Evolutionary conservation across 1,140 invertebrate species (phyloP).

Genomic region (Eumeta japonica): DNA sequence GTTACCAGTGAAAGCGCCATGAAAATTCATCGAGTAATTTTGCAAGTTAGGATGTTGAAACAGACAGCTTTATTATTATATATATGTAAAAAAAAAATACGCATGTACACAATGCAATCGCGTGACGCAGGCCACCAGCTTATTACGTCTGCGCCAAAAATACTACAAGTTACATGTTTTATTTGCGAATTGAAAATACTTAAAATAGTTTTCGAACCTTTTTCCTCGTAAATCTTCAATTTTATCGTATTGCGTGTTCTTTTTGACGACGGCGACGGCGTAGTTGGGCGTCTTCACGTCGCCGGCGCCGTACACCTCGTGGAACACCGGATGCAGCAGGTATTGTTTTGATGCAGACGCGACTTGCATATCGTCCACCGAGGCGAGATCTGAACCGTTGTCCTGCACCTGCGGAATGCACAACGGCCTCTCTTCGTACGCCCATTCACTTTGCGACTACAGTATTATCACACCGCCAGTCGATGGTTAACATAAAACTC

Average conservation of each 20-base stretch:
- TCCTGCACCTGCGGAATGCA: slow-evolving; percentile 35
- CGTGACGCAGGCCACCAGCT: no score
- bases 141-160: no score
- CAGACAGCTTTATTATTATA: no score
- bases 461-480: neutral
- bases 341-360: slow-evolving; percentile 31
- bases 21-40: no score
- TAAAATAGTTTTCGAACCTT: no score
- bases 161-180: no score
- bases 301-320: slow-evolving; percentile 37
- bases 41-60: no score
- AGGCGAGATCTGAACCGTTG: slow-evolving; percentile 39
- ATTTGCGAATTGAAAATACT: no score
- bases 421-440: neutral
- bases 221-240: slow-evolving; percentile 41
- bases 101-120: no score
- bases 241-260: slow-evolving; percentile 26
- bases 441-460: neutral
- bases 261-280: slow-evolving; percentile 46
- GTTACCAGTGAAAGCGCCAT: no score
- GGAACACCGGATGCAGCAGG: slow-evolving; percentile 44
- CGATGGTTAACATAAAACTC: neutral
- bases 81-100: no score
- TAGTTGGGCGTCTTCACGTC: slow-evolving; percentile 43
- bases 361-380: slow-evolving; percentile 36